These are phyloP conservation scores for Plutomurus gul DNA, from an alignment of 1,140 invertebrate species.

Conservation along the genomic window DNA sequence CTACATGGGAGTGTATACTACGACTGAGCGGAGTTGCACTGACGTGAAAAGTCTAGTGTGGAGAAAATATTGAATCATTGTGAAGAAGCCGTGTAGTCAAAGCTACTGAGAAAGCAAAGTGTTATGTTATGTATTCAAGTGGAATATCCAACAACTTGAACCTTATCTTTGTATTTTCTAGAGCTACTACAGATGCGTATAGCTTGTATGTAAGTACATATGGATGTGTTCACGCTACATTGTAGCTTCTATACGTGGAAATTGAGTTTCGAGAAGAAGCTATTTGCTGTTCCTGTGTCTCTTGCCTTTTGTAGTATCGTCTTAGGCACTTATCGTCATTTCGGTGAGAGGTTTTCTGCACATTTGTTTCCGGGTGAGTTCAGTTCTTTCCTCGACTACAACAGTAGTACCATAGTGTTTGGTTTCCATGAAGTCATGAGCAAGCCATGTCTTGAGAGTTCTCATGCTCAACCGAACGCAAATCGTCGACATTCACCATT, in stretches of 20 bases:
- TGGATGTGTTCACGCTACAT: no score
- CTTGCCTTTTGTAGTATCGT: neutral
- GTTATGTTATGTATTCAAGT: neutral
- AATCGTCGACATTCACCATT: no score
- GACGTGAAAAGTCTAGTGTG: neutral
- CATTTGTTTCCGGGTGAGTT: constrained; percentile 14
- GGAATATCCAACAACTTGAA: neutral
- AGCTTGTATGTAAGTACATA: no score
- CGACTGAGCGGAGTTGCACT: neutral
- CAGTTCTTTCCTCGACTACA: neutral
- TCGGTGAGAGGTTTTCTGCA: neutral
- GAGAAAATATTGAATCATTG: constrained; percentile 26
- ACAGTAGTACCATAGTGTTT: no score
- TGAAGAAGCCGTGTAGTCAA: neutral
- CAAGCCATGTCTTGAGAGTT: no score
- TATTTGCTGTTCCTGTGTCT: neutral
- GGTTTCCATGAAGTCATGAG: neutral
- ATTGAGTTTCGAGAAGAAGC: neutral
- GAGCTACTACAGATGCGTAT: neutral
- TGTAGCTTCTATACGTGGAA: no score
- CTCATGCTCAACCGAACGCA: no score
- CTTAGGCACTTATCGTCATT: constrained; percentile 8
- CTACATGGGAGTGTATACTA: neutral
- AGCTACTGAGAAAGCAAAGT: neutral
- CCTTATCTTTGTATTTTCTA: neutral